Evolutionary conservation across 2,113 vertebrate species (phyloP).

Genomic region (Apodemus sylvaticus): DNA sequence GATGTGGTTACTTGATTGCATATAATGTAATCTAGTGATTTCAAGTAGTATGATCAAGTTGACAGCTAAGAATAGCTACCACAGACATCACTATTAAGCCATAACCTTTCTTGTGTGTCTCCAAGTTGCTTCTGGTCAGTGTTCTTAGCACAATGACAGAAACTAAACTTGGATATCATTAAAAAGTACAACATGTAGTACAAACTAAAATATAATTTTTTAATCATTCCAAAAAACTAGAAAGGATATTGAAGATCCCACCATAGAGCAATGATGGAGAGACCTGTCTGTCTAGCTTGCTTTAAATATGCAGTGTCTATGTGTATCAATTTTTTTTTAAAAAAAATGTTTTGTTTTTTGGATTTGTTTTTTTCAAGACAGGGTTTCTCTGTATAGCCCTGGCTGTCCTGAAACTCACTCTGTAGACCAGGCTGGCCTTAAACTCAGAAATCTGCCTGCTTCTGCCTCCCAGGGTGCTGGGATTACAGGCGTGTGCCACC

Average conservation of each 20-base stretch:
- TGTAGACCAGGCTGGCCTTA: too few relatives aligned
- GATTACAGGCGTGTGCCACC: too few relatives aligned
- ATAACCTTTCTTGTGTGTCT: neutral
- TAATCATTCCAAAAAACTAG: neutral
- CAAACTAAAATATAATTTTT: neutral
- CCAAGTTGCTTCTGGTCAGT: neutral
- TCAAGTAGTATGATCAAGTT: neutral
- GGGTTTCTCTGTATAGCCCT: too few relatives aligned
- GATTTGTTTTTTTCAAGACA: too few relatives aligned
- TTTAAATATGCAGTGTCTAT: neutral
- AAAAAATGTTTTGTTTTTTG: too few relatives aligned
- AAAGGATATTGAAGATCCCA: neutral
- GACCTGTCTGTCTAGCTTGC: neutral
- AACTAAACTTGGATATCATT: neutral
- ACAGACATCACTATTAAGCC: neutral
- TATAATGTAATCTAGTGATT: too few relatives aligned
- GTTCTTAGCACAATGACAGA: neutral
- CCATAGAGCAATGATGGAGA: neutral
- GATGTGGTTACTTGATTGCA: neutral
- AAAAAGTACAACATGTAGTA: neutral
- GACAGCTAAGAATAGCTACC: neutral
- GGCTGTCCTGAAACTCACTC: too few relatives aligned
- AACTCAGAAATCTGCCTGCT: too few relatives aligned
- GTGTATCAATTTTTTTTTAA: neutral
- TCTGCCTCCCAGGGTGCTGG: too few relatives aligned